Conservation (phyloP, 2,888 invertebrate species). For the Dermolepida albohirtum region DNA sequence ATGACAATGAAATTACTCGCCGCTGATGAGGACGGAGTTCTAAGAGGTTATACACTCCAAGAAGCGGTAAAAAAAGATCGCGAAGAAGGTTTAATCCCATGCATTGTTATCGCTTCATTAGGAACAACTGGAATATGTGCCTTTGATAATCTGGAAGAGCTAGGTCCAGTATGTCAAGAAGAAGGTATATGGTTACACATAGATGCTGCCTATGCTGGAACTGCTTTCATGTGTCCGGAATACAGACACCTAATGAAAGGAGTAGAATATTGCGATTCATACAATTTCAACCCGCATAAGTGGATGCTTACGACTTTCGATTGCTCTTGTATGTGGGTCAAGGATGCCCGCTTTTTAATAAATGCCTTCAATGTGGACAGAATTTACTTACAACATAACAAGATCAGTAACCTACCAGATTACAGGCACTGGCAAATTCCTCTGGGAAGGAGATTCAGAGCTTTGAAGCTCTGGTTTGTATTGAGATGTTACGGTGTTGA, state of each 20-base stretch:
- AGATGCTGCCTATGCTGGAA: slow-evolving; percentile 96
- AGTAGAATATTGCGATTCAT: slow-evolving; percentile 85
- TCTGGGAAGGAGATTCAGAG: slow-evolving; percentile 86
- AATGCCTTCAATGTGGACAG: slow-evolving; percentile 93
- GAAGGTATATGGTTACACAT: slow-evolving; percentile 91
- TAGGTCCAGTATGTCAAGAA: slow-evolving; percentile 84
- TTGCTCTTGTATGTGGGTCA: slow-evolving; percentile 94
- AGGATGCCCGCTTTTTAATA: slow-evolving; percentile 82
- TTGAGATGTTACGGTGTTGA: slow-evolving; percentile 84
- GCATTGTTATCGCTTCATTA: slow-evolving; percentile 81
- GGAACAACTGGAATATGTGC: slow-evolving; percentile 84
- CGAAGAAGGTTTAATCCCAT: slow-evolving; percentile 85
- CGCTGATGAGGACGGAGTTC: slow-evolving; percentile 74
- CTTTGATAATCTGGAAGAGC: slow-evolving; percentile 87
- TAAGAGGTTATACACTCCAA: slow-evolving; percentile 76
- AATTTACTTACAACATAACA: slow-evolving; percentile 84
- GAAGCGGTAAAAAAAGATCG: slow-evolving; percentile 82
- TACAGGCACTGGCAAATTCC: slow-evolving; percentile 89
- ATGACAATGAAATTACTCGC: slow-evolving; percentile 81
- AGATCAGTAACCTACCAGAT: slow-evolving; percentile 72
- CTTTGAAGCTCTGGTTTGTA: slow-evolving; percentile 95
- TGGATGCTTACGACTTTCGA: slow-evolving; percentile 96
- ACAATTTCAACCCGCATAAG: slow-evolving; percentile 96
- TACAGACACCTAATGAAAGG: slow-evolving; percentile 83
- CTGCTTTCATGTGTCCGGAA: slow-evolving; percentile 93